Evolutionary conservation across 2,113 vertebrate genomes (phyloP).

Genomic region (Takifugu flavidus): DNA sequence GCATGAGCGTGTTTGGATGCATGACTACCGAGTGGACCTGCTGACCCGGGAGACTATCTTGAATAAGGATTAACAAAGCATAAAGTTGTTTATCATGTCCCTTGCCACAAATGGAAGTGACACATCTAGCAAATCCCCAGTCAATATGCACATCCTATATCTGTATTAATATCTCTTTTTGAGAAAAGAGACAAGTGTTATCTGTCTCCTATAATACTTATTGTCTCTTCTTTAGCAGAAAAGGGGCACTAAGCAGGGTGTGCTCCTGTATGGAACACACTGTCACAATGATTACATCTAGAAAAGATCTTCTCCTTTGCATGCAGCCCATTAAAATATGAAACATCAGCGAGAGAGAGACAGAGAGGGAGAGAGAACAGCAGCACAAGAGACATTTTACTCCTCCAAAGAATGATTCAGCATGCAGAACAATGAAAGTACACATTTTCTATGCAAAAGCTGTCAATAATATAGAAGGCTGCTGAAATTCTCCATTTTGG

Average conservation of each 20-base stretch:
- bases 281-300: slow-evolving; percentile 18
- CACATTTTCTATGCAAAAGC: slow-evolving; percentile 34
- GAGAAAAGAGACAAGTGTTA: neutral
- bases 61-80: slow-evolving; percentile 2
- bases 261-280: neutral
- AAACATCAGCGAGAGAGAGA: neutral
- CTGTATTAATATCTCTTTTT: neutral
- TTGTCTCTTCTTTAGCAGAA: too few species aligned
- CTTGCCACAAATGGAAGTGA: slow-evolving; percentile 22
- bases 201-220: slow-evolving; percentile 1
- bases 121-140: neutral
- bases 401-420: slow-evolving; percentile 7
- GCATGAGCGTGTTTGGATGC: neutral
- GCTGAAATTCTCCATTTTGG: slow-evolving; percentile 1
- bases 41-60: slow-evolving; percentile 8
- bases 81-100: neutral
- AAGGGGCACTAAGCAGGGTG: too few species aligned
- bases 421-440: slow-evolving; percentile 26
- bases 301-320: neutral
- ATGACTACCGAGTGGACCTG: neutral
- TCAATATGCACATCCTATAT: neutral
- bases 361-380: neutral
- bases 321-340: slow-evolving; percentile 2
- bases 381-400: slow-evolving; percentile 20
- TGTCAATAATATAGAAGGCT: slow-evolving; percentile 43